Percentiles rank a stretch among this genome's conserved stretches.
Conservation (phyloP, 1,140 invertebrate species). For the honey bee (Apis mellifera) region Amel_HAv3.1 CM009932.2:2890001-2890500, state of each 20-base stretch:
- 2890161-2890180: conserved; percentile 8
- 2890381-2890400: background rate
- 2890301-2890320: conserved; percentile 86
- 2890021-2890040: conserved; percentile 81
- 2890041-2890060: conserved; percentile 99
- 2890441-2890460: no score
- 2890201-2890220: conserved; percentile 95
- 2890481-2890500: no score
- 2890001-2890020: background rate
- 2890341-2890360: conserved; percentile 83
- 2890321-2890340: conserved; percentile 90
- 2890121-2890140: conserved; percentile 83
- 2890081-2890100: conserved; percentile 98
- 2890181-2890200: conserved; percentile 74
- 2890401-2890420: no score
- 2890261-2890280: conserved; percentile 97
- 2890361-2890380: background rate
- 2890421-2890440: no score
- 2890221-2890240: conserved; percentile 97
- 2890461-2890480: no score
- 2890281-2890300: conserved; percentile 95
- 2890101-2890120: conserved; percentile 95
- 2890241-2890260: conserved; percentile 99
- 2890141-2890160: background rate
- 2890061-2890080: conserved; percentile 97